phyloP scores from a whole-genome alignment of 2,888 invertebrate species.

The Ornithoptera alexandrae region DNA sequence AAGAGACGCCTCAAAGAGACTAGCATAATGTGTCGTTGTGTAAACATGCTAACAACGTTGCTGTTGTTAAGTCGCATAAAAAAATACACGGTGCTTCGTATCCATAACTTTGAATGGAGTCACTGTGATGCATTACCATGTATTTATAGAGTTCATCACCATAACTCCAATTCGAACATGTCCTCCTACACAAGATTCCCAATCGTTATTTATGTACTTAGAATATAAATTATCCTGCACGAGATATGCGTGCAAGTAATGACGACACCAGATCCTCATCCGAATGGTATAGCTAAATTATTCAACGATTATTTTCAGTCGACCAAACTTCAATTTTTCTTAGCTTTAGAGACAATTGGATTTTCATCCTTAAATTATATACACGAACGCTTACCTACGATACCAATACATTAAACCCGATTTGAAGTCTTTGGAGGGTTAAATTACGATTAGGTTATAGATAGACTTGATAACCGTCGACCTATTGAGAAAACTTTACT shows the following conservation, averaged over 20 bases:
- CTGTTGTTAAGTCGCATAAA: too few species aligned
- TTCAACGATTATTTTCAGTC: conserved; percentile 1
- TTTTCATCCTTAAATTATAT: too few species aligned
- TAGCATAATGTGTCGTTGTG: too few species aligned
- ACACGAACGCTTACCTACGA: too few species aligned
- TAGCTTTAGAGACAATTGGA: neutral
- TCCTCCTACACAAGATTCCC: neutral
- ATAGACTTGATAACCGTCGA: too few species aligned
- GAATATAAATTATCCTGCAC: neutral
- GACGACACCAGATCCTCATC: neutral
- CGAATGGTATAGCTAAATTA: neutral
- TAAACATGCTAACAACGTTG: too few species aligned
- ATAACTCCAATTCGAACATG: neutral
- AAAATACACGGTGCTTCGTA: too few species aligned
- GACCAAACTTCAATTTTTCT: neutral
- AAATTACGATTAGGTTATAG: too few species aligned
- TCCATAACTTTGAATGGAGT: neutral
- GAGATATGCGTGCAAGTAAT: neutral
- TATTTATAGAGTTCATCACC: neutral
- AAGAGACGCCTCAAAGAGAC: too few species aligned
- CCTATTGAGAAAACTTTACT: too few species aligned
- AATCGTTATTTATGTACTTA: neutral
- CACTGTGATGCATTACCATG: neutral
- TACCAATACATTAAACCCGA: too few species aligned
- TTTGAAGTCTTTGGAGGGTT: too few species aligned